Base-by-base conservation (phyloP, 2,113 vertebrate species). In the Eira barbara region DNA sequence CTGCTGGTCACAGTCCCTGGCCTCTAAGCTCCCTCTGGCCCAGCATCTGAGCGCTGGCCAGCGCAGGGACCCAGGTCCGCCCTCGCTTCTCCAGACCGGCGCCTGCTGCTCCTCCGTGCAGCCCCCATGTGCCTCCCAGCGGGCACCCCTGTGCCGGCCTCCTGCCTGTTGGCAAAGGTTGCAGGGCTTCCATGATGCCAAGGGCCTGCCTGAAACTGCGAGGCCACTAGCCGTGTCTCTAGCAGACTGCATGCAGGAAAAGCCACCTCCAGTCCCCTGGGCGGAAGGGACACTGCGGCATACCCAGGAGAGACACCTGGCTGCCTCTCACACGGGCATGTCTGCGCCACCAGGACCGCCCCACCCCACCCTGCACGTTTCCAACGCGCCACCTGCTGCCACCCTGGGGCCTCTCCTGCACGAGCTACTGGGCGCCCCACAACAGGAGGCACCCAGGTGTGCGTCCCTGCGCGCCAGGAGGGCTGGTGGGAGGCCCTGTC, bases 301-400 rank as follows among this genome's bases (percentile, higher is more conserved):
- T 2, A 15, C 2, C 9, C 4, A 3, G 74, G 29, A 34, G 25
- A 7, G 13, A 7, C 0, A 8, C 4, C 14, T 4, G 20, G 36
- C 52, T 20, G 36, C 69, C 18, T 45, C 36, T 23, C n/a, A 0
- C 9, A 29, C 12, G 2, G 36, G 27, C 2, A 2, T 6, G 55
- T 25, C 36, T 10, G 12, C 2, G 25, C 63, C 29, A 0, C 1
- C 7, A 0, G 71, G 12, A 11, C 52, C 15, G 42, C 49, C 7
- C 47, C 47, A 29, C 14, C 39, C 67, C 11, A 2, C 47, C 20
- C 25, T 25, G 36, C 23, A 29, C n/a, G 1, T 39, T 20, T 8
- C 49, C 7, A 14, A 2, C 0, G 4, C 4, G 20, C 82, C 20
- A 4, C 74, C 9, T 12, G 25, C 55, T 34, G 29, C 55, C 21